Base-by-base conservation (phyloP, 2,888 invertebrate genomes). In the Ametastegia equiseti region DNA sequence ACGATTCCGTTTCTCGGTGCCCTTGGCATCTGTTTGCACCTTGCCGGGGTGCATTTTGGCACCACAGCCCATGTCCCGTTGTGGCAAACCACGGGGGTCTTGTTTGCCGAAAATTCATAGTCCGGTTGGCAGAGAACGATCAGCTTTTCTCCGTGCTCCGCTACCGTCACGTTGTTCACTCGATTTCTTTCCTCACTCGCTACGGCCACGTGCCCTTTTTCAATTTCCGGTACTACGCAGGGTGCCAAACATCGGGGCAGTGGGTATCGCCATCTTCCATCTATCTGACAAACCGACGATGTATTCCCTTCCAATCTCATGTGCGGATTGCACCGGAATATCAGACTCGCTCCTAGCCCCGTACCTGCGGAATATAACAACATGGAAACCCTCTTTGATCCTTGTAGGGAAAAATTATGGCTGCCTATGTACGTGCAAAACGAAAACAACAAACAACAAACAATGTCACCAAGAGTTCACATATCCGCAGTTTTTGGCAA, bases 51-150 rank as follows among this genome's bases (percentile, higher is more conserved):
- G 88, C 97, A 97, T 81, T 95, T 94, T 0, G 99, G 98, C 86
- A 98, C 96, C 83, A 97, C 96, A 0, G 97, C 96, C 99, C 99
- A 99, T 0, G 98, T 97, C 0, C 99, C 99, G 88, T 99, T 98
- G 90, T 97, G 96, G 90, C 99, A 99, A 0, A 95, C 95, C 0
- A 97, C 96, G 0, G 95, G 94, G 4, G 95, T 95, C 0, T 95
- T 93, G 84, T 95, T 95, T 69, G 94, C 95, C 0, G 96, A 94
- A 86, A 97, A 97, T 91, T 98, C 98, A 89, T 97, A 98, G 86
- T 97, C 95, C 81, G 95, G 94, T 83, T 97, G 95, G 87, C 98
- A 99, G 80, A 95, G 95, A 0, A 98, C 97, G 6, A 94, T 93
- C 73, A 97, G 92, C 19, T 93, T 92, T 82, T 95, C 95, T 6